Conservation (phyloP, 2,797 vertebrate genomes). For the Sebastes nivosus region DNA sequence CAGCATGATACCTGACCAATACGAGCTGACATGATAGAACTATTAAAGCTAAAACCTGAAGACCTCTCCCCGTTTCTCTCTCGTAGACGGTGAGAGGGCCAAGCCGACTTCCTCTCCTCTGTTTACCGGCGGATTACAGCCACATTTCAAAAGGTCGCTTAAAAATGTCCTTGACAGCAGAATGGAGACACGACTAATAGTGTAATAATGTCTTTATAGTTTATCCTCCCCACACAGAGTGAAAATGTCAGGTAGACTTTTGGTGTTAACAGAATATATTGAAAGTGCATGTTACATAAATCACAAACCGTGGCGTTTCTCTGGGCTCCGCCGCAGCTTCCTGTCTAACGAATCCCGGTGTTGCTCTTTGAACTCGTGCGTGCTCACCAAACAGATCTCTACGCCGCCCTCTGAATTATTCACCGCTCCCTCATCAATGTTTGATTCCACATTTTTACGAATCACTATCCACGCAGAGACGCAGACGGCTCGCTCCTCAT, state of each 20-base stretch:
- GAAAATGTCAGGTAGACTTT: no score
- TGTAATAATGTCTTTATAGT: background rate
- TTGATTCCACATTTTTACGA: conserved; percentile 33
- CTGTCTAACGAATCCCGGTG: background rate
- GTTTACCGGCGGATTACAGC: background rate
- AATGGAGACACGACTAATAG: background rate
- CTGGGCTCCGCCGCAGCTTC: background rate
- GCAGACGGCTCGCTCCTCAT: background rate
- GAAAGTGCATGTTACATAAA: background rate
- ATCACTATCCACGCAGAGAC: background rate
- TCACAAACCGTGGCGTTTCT: background rate
- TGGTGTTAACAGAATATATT: background rate
- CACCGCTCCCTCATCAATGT: conserved; percentile 46
- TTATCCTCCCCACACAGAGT: no score
- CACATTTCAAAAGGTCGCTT: background rate
- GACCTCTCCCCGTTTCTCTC: no score
- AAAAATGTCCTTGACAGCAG: no score
- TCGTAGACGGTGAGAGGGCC: no score
- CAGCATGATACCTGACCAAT: no score
- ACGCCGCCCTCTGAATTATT: conserved; percentile 33
- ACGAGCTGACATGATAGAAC: no score
- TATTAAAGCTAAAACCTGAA: no score
- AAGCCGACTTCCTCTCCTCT: background rate
- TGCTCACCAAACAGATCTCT: conserved; percentile 18
- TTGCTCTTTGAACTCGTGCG: conserved; percentile 8